Evolutionary conservation across 2,888 invertebrate species (phyloP), one percentile per base, ranked within the genome.

Genomic region (Hermodice carunculata): DNA sequence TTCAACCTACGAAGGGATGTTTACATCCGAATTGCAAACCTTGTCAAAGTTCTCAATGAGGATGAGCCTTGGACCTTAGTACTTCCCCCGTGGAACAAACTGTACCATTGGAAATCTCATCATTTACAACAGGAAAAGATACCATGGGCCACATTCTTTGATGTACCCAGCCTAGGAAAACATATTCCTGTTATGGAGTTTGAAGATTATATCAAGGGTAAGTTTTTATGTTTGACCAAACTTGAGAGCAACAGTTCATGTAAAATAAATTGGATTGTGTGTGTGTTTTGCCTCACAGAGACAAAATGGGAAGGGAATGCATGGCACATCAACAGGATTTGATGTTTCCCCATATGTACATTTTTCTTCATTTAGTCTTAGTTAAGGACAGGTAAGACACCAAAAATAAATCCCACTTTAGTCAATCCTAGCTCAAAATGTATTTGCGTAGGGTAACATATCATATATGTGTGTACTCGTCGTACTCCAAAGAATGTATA

Each of bases 1-100:
- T 99, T 99, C 82, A 99, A 99, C 88, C 89, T 99, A 68, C 89
- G 97, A 19, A 89, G 98, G 37, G 98, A 99, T 88, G 98, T 99
- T 1, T 98, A 95, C 81, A 92, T 98, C 89, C 90, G 98, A 75
- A 89, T 96, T 78, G 96, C 97, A 1, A 92, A 93, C 51, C 91
- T 97, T 81, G 88, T 94, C 0, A 89, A 91, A 32, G 89, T 91
- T 65, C 88, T 95, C 59, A 88, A 90, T 65, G 71, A 78, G 31
- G 77, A 82, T 8, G 76, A 79, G 24, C 79, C 82, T 3, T 89
- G 89, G 88, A 84, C 85, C 34, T 76, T 89, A 80, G 95, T 98
- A 53, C 87, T 99, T 69, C 98, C 98, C n/a, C 96, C 98, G 0
- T 99, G 97, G 95, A 90, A 92, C 60, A 89, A 90, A 70, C 86